Percentiles rank a stretch among this genome's conserved stretches.
phyloP scores from a whole-genome alignment of 2,888 invertebrate genomes.

The Pyrocoelia pectoralis region DNA sequence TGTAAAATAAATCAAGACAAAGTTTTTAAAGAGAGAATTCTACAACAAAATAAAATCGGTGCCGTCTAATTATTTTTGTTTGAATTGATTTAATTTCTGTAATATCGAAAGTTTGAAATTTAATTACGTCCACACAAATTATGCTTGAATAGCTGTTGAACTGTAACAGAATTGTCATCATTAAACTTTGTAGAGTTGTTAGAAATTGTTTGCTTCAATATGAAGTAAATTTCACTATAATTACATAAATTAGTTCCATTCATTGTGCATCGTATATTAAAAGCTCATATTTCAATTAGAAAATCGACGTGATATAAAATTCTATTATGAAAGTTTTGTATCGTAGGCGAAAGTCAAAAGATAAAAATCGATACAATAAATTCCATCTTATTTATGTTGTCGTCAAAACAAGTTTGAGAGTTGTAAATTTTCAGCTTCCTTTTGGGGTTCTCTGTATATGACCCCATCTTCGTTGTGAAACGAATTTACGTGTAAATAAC shows the following conservation, averaged over 20 bases:
- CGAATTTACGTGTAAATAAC: too few species aligned
- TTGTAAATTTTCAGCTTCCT: background rate
- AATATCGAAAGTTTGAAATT: background rate
- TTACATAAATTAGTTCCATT: background rate
- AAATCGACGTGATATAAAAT: too few species aligned
- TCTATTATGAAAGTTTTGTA: too few species aligned
- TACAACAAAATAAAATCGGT: too few species aligned
- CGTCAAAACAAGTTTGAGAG: background rate
- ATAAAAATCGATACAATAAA: constrained; percentile 6
- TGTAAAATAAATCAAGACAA: too few species aligned
- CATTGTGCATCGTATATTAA: background rate
- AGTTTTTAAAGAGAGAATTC: too few species aligned
- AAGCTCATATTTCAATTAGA: too few species aligned
- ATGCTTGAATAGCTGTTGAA: background rate
- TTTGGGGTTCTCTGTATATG: too few species aligned
- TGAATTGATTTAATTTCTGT: background rate
- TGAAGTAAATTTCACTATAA: background rate
- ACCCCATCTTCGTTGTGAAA: too few species aligned
- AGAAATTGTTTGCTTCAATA: background rate
- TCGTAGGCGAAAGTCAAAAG: too few species aligned
- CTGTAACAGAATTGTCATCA: constrained; percentile 1
- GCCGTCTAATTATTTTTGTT: background rate
- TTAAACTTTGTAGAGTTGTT: background rate
- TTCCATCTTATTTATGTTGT: constrained; percentile 6
- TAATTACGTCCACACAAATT: constrained; percentile 1